Base-by-base conservation (phyloP, 2,797 vertebrate species). In the Morus bassanus region DNA sequence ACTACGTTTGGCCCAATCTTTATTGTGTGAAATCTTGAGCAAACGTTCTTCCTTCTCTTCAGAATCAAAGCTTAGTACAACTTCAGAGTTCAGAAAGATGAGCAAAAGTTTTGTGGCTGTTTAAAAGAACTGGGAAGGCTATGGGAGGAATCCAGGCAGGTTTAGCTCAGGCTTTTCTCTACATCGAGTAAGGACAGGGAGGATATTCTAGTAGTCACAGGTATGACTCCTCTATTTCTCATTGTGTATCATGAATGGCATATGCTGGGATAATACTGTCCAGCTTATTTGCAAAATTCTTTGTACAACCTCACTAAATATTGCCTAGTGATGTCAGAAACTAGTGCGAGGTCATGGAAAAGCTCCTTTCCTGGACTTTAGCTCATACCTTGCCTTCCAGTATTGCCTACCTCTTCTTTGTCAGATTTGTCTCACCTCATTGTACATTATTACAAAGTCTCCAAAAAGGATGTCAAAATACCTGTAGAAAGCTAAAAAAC, bases 391-490 rank as follows among this genome's bases (percentile, higher is more conserved):
- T 82, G 33, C 43, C 87, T 88, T 93, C 70, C 45, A 77, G 50
- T 25, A 56, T 70, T 81, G 59, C 17, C 22, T 11, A 31, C 51
- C 46, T 87, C 45, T 31, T 93, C 68, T 37, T 35, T 51, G 76
- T 90, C 63, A 30, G n/a, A 51, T 74, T 74, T 79, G 63, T 43
- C n/a, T 94, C 39, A 80, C 39, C 54, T 91, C 41, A 61, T 89
- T 86, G 43, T 27, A 63, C 4, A 37, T 51, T 74, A 56, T 25
- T 76, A 68, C n/a, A 74, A 87, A 64, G 37, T 35, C 74, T 93
- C 73, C 72, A 95, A 60, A 88, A 74, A 88, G 69, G 30, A 86
- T 94, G 80, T 93, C 87, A 97, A 94, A 87, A 87, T 91, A 89
- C 22, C 16, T 69, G 48, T 91, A 64, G 88, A 95, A 96, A 89